Percentiles rank a stretch among this genome's conserved stretches.
Evolutionary conservation across 2,888 invertebrate genomes (phyloP).

Genomic region (Leptinotarsa rubiginosa): DNA sequence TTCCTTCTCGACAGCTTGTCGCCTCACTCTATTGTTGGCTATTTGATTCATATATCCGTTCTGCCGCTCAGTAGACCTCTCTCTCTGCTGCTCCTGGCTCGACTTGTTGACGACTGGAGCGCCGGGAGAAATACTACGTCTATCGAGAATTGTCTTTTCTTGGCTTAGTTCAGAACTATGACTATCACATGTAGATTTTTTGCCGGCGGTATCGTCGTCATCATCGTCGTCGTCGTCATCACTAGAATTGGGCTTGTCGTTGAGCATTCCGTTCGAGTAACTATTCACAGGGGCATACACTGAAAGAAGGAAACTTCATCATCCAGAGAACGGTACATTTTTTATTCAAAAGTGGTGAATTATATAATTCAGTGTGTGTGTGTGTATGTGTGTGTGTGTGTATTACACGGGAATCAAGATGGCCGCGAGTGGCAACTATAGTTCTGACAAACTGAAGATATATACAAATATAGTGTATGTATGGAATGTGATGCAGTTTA

Average conservation of each 20-base stretch:
- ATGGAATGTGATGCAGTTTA: too few relatives aligned
- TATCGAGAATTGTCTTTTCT: constrained; percentile 56
- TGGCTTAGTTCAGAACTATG: constrained; percentile 60
- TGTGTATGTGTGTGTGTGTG: too few relatives aligned
- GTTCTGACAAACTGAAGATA: too few relatives aligned
- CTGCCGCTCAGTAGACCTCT: constrained; percentile 43
- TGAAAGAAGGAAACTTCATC: background rate
- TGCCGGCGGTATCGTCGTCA: constrained; percentile 8
- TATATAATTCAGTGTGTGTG: too few relatives aligned
- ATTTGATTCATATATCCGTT: constrained; percentile 44
- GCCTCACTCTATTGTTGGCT: constrained; percentile 33
- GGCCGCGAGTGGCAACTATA: too few relatives aligned
- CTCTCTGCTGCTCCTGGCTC: constrained; percentile 40
- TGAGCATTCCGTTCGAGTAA: constrained; percentile 56
- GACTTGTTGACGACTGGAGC: constrained; percentile 10
- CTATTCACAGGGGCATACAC: constrained; percentile 42
- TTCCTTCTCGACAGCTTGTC: constrained; percentile 23
- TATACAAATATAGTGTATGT: too few relatives aligned
- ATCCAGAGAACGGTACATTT: too few relatives aligned
- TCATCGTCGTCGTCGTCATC: constrained; percentile 55
- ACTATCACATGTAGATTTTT: constrained; percentile 50
- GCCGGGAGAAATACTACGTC: constrained; percentile 40
- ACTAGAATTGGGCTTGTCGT: constrained; percentile 57
- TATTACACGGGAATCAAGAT: too few relatives aligned
- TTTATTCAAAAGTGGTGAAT: too few relatives aligned